Evolutionary conservation across 2,888 invertebrate species (phyloP).

Genomic region (Plutella xylostella): DNA sequence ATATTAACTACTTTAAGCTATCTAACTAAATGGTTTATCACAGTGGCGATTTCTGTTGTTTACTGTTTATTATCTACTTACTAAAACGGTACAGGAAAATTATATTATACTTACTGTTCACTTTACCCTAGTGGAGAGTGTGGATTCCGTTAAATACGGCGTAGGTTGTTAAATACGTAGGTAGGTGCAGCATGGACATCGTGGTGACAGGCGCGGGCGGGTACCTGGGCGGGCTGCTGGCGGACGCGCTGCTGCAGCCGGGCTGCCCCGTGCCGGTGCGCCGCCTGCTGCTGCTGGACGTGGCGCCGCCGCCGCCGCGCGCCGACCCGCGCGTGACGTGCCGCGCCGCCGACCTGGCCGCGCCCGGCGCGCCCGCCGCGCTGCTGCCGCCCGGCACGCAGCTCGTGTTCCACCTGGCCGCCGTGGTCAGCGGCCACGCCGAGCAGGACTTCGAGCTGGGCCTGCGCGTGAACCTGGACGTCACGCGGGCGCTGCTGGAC

Average conservation of each 20-base stretch:
- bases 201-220: constrained; percentile 48
- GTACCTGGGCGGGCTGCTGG: constrained; percentile 36
- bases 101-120: no score
- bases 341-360: constrained; percentile 25
- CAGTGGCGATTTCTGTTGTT: no score
- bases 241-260: constrained; percentile 26
- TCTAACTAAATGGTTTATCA: no score
- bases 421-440: constrained; percentile 51
- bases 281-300: constrained; percentile 24
- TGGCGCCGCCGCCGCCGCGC: constrained; percentile 11
- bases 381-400: constrained; percentile 29
- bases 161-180: no score
- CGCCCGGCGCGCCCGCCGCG: constrained; percentile 26
- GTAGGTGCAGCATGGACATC: constrained; percentile 34
- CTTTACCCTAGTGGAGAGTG: no score
- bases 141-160: no score
- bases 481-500: constrained; percentile 43
- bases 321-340: constrained; percentile 27
- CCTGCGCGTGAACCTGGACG: constrained; percentile 45
- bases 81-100: no score
- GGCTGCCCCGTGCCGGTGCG: constrained; percentile 25
- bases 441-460: constrained; percentile 51
- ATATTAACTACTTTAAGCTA: no score
- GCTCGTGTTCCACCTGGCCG: constrained; percentile 48
- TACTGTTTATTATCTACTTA: no score